Evolutionary conservation across 2,888 invertebrate species (phyloP).

Genomic region (Andrena camellia): DNA sequence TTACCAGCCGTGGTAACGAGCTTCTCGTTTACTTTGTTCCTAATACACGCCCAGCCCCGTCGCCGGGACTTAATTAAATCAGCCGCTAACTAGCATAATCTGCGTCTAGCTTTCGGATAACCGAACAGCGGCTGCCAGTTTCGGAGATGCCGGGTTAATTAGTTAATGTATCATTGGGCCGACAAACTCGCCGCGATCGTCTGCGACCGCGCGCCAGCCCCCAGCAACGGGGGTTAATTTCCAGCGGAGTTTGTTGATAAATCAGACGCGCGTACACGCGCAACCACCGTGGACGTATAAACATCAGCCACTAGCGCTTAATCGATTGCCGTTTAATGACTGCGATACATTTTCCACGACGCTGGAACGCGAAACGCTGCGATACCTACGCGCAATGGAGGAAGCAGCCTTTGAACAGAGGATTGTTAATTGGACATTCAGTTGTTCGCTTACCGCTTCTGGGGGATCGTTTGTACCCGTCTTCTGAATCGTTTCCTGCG

Average conservation of each 20-base stretch:
- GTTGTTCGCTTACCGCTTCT: neutral
- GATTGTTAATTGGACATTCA: conserved; percentile 26
- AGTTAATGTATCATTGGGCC: conserved; percentile 75
- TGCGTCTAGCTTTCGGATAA: conserved; percentile 67
- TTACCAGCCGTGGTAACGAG: conserved; percentile 37
- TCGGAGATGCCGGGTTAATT: conserved; percentile 71
- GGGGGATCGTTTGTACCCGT: neutral
- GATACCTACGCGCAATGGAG: conserved; percentile 14
- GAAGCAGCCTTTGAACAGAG: conserved; percentile 3
- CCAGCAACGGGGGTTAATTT: conserved; percentile 58
- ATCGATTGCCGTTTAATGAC: conserved; percentile 76
- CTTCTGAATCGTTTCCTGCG: too few relatives aligned
- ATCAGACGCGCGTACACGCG: conserved; percentile 56
- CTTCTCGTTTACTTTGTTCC: conserved; percentile 43
- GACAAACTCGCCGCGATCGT: conserved; percentile 62
- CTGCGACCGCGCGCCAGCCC: conserved; percentile 37
- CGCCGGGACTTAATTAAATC: conserved; percentile 73
- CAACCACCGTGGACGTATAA: conserved; percentile 41
- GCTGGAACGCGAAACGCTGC: conserved; percentile 12
- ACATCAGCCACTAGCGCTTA: conserved; percentile 65
- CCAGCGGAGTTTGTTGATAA: conserved; percentile 70
- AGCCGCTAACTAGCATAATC: conserved; percentile 75
- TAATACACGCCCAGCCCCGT: conserved; percentile 43
- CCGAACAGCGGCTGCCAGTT: conserved; percentile 61
- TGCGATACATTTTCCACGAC: conserved; percentile 63